Evolutionary conservation across 2,888 invertebrate species (phyloP), one percentile per base, ranked within the genome.

Genomic region (Sepioteuthis lessoniana): DNA sequence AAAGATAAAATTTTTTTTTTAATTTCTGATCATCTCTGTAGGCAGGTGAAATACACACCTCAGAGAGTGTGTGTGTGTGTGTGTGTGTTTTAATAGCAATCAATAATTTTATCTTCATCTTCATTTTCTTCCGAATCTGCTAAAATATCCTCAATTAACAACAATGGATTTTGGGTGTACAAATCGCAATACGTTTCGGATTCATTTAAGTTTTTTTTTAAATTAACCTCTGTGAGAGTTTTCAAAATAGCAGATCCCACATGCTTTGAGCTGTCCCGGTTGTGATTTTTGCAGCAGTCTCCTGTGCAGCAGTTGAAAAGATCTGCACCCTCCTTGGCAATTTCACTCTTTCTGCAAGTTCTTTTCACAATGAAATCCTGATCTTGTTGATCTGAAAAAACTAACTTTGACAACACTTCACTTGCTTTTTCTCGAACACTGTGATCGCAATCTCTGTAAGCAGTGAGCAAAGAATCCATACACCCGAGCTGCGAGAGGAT

Each of bases 81-180:
- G 2, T 35, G 13, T 25, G n/a, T 76, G 8, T 35, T 76, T 76
- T 91, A 95, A 91, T 95, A 95, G 94, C 95, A 95, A 93, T 95
- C 95, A 91, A 95, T 94, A 90, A 95, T 95, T 47, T 95, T 95
- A 42, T 95, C 95, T 76, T 94, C 94, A 55, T 94, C 94, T 7
- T 94, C 94, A 42, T 90, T 93, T 42, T 92, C 92, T 13, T 92
- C 92, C 46, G 46, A 92, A 92, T 92, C 95, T 21, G 95, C 94
- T 93, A 95, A 93, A 90, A 95, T 94, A 90, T 95, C 95, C n/a
- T 95, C 95, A 50, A 95, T 90, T n/a, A 95, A 76, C 10, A 95
- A 95, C 28, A 94, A 76, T 28, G 95, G 95, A 90, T 95, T 94
- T 31, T 92, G 90, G 4, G 93, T 94, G 92, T 95, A 95, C 60